These are phyloP conservation scores for Callocephalon fimbriatum DNA, from an alignment of 2,113 vertebrate genomes.

Conservation along the genomic window DNA sequence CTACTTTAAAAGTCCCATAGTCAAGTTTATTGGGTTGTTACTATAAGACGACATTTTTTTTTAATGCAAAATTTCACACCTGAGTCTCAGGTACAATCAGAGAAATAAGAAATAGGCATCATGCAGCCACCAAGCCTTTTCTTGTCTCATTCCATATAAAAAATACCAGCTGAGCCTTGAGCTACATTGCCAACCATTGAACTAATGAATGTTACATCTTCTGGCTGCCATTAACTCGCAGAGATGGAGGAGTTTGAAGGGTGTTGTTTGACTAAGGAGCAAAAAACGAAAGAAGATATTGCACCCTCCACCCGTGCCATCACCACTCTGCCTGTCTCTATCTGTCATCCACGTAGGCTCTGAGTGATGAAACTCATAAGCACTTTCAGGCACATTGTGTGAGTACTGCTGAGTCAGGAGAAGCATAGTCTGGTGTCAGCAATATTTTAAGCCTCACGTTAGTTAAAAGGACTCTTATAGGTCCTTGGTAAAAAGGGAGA, in stretches of 20 bases:
- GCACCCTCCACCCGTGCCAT: background rate
- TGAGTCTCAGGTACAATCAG: background rate
- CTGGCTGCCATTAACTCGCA: background rate
- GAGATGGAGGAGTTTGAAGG: background rate
- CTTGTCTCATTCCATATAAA: background rate
- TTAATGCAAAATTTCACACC: background rate
- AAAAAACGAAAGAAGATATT: background rate
- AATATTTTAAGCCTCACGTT: background rate
- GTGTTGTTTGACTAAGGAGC: background rate
- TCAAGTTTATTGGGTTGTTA: background rate
- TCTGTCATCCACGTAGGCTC: background rate
- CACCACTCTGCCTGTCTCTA: background rate
- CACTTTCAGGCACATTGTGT: background rate
- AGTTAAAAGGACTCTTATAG: background rate
- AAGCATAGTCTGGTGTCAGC: background rate
- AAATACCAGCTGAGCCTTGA: background rate
- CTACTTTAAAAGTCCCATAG: background rate
- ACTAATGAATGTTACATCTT: background rate
- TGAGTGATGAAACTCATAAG: background rate
- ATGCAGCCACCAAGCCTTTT: background rate
- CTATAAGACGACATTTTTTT: background rate
- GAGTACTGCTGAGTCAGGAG: slow-evolving; percentile 25
- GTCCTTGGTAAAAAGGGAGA: background rate
- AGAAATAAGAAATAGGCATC: background rate
- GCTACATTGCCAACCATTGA: background rate